Evolutionary conservation across 2,797 vertebrate genomes (phyloP).

Genomic region (Chromobotia macracanthus): DNA sequence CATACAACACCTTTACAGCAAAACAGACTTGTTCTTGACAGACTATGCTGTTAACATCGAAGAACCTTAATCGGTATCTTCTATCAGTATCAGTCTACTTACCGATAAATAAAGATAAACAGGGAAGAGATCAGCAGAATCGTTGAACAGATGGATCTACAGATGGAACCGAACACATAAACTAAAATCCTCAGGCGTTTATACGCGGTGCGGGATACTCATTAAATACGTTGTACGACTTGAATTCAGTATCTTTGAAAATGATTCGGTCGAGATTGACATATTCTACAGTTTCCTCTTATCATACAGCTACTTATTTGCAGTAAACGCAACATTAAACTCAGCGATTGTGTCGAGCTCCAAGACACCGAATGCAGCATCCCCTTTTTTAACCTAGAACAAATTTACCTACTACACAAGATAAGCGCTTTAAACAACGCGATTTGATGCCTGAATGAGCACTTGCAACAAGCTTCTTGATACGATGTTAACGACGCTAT

Average conservation of each 20-base stretch:
- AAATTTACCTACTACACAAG: conserved; percentile 37
- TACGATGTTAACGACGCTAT: too few species aligned
- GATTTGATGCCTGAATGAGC: conserved; percentile 24
- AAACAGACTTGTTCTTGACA: not conserved
- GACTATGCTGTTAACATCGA: not conserved
- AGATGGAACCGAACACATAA: conserved; percentile 4
- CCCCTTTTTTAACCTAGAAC: conserved; percentile 63
- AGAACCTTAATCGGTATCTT: not conserved
- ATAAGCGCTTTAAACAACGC: conserved; percentile 43
- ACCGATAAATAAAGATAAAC: not conserved
- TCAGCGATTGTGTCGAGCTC: conserved; percentile 70
- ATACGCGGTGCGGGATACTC: not conserved
- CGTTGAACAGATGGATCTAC: not conserved
- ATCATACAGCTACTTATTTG: conserved; percentile 74
- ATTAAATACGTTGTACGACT: not conserved
- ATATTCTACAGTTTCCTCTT: conserved; percentile 71
- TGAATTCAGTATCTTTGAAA: conserved; percentile 61
- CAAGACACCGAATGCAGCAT: conserved; percentile 77
- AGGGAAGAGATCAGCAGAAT: not conserved
- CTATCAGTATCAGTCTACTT: conserved; percentile 2
- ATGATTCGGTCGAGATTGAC: conserved; percentile 73
- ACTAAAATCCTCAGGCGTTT: not conserved
- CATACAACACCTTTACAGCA: not conserved
- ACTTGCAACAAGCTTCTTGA: not conserved
- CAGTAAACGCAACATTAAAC: conserved; percentile 76